These are phyloP conservation scores for Morpho helenor DNA, from an alignment of 2,888 invertebrate species.

Conservation along the genomic window DNA sequence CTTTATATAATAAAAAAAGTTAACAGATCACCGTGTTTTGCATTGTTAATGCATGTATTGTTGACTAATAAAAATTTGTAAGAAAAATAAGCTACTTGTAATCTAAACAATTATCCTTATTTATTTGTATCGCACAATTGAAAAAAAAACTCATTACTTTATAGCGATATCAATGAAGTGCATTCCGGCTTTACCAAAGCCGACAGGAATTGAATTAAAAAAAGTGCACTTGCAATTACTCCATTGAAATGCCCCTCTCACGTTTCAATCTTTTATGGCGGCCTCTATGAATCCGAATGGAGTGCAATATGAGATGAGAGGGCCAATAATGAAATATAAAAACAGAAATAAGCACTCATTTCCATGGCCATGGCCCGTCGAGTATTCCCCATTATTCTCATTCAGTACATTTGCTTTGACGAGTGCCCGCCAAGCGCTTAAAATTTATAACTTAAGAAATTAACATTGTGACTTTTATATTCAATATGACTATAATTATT, in stretches of 20 bases:
- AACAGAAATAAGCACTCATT: constrained; percentile 73
- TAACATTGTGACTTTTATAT: too few relatives aligned
- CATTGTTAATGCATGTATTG: background rate
- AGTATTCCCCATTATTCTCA: constrained; percentile 71
- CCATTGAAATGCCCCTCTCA: constrained; percentile 75
- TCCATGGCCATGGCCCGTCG: constrained; percentile 55
- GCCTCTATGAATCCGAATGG: constrained; percentile 68
- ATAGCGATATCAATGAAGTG: constrained; percentile 72
- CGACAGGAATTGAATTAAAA: constrained; percentile 74
- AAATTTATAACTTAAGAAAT: constrained; percentile 41
- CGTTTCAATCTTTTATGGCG: constrained; percentile 77
- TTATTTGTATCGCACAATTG: constrained; percentile 30
- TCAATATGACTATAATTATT: too few relatives aligned
- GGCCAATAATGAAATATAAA: constrained; percentile 78
- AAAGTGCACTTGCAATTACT: constrained; percentile 76
- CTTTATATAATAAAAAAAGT: too few relatives aligned
- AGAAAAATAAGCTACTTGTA: too few relatives aligned
- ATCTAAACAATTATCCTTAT: constrained; percentile 14
- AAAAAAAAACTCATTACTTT: constrained; percentile 58
- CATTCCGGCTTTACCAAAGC: constrained; percentile 70
- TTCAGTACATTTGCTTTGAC: constrained; percentile 65
- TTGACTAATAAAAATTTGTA: constrained; percentile 7
- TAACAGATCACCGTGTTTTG: too few relatives aligned
- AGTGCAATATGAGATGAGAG: constrained; percentile 77
- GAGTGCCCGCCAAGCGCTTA: constrained; percentile 65